Evolutionary conservation across 2,888 invertebrate genomes (phyloP).

Genomic region (Stenotaenia linearis): DNA sequence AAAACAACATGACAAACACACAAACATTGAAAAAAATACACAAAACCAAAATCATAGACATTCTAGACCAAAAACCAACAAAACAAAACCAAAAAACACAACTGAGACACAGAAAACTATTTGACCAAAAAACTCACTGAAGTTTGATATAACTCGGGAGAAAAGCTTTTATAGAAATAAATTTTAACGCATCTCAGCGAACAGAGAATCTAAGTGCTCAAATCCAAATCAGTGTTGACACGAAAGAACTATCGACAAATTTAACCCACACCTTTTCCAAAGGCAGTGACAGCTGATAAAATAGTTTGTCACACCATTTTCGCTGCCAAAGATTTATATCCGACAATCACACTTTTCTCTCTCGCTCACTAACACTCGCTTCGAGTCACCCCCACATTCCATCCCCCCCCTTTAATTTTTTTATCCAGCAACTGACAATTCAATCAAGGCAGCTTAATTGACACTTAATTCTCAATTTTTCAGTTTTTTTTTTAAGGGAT

Average conservation of each 20-base stretch:
- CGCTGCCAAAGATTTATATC: constrained; percentile 18
- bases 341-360: constrained; percentile 18
- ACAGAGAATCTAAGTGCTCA: constrained; percentile 12
- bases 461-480: neutral
- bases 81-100: too few relatives aligned
- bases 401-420: neutral
- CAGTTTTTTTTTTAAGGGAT: too few relatives aligned
- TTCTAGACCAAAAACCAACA: too few relatives aligned
- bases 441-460: neutral
- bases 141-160: neutral
- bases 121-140: too few relatives aligned
- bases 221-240: constrained; percentile 26
- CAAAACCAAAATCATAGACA: too few relatives aligned
- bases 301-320: constrained; percentile 23
- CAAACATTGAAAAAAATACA: too few relatives aligned
- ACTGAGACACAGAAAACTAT: too few relatives aligned
- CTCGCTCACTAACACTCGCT: neutral
- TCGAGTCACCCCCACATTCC: neutral
- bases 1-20: too few relatives aligned
- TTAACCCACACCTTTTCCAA: constrained; percentile 20
- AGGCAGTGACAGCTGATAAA: constrained; percentile 20
- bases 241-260: constrained; percentile 26
- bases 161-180: neutral
- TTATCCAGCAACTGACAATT: neutral
- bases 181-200: neutral